Base-by-base conservation (phyloP, 2,888 invertebrate genomes). In the Poecilobothrus nobilitatus region DNA sequence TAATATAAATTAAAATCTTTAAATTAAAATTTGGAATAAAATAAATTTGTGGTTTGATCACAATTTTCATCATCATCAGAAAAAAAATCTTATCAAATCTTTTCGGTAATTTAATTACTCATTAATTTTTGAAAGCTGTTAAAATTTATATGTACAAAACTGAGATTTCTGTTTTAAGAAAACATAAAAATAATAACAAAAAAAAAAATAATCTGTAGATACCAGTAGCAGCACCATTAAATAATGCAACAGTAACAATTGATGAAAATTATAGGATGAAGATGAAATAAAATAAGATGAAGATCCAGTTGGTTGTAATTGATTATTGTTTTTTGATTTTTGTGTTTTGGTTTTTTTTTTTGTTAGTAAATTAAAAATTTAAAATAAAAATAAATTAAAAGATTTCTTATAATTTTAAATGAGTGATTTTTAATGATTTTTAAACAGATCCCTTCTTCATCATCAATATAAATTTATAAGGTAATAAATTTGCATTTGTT, bases 91-190 rank as follows among this genome's bases (percentile, higher is more conserved):
- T 53, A 53, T 53, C 53, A 53, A 53, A 53, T 53, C 53, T 53
- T 53, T 53, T 53, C 53, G 53, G 53, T 53, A 53, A 44, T 53
- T 53, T 53, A 18, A 53, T 53, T 53, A 53, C n/a, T 53, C 53
- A n/a, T 53, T 53, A 53, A 53, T 15, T 53, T 27, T 27, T 27
- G 53, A 18, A 53, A 53, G 53, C 53, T 53, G 53, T 53, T 53
- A 53, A 53, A 53, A 53, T 53, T 53, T 53, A 18, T 9, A 4
- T 53, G 53, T 53, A 15, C 53, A 53, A 37, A 12, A 37, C 18
- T 53, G 15, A 18, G 53, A 44, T 44, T 6, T 9, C 34, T 7
- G 8, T 8, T 7, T 9, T 12, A 12, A 44, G 9, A 12, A 44
- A 5, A 34, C 34, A 34, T 9, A 44, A 44, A 18, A 53, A 18